Conservation (phyloP, 2,113 vertebrate genomes). For the Myotis yumanensis region DNA sequence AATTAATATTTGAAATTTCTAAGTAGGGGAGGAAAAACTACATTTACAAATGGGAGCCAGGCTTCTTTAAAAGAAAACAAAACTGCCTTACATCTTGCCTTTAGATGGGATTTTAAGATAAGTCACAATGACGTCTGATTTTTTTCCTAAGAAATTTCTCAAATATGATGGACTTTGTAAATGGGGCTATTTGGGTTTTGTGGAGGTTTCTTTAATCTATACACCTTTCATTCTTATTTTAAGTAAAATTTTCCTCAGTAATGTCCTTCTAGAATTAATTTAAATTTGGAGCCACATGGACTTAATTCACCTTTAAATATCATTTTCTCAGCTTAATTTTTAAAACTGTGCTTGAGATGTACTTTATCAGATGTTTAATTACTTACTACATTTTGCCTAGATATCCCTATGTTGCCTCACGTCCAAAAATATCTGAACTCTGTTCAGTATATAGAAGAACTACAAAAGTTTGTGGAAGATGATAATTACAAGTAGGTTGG, state of each 20-base stretch:
- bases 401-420: constrained; percentile 95
- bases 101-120: background rate
- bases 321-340: constrained; percentile 51
- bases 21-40: background rate
- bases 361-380: constrained; percentile 58
- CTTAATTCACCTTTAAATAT: constrained; percentile 45
- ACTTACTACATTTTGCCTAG: constrained; percentile 81
- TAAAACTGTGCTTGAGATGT: constrained; percentile 8
- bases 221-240: constrained; percentile 5
- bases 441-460: constrained; percentile 97
- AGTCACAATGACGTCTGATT: background rate
- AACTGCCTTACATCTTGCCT: background rate
- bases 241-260: background rate
- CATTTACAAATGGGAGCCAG: background rate
- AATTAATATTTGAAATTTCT: constrained; percentile 13
- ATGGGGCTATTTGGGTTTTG: background rate
- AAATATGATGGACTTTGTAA: background rate
- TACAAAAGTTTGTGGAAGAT: constrained; percentile 99
- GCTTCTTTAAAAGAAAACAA: background rate
- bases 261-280: constrained; percentile 34
- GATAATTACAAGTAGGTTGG: constrained; percentile 98
- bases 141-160: constrained; percentile 20
- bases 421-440: constrained; percentile 99
- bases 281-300: background rate
- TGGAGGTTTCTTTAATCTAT: background rate